Evolutionary conservation across 1,140 invertebrate species (phyloP).

Genomic region (Orius insidiosus): DNA sequence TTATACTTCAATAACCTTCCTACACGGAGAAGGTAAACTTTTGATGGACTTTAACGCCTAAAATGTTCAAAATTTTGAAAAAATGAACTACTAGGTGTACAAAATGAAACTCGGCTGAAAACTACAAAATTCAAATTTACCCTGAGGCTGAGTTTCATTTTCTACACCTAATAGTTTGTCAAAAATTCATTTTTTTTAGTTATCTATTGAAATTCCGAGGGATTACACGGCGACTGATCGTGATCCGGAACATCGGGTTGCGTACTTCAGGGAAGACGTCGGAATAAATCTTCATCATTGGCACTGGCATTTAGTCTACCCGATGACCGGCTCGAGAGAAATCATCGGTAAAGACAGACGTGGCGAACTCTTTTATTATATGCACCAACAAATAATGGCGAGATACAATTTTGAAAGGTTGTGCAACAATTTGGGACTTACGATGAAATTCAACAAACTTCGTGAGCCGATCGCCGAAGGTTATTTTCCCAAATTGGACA

Average conservation of each 20-base stretch:
- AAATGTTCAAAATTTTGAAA: too few relatives aligned
- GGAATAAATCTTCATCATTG: conserved; percentile 40
- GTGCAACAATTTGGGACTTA: conserved; percentile 36
- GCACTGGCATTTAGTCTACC: conserved; percentile 56
- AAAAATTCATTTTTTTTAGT: conserved; percentile 16
- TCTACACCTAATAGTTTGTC: not conserved
- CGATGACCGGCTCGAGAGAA: conserved; percentile 28
- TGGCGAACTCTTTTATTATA: conserved; percentile 54
- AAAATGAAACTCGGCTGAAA: too few relatives aligned
- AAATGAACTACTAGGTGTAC: too few relatives aligned
- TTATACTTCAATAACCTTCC: too few relatives aligned
- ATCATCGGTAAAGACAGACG: conserved; percentile 43
- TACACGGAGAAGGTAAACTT: too few relatives aligned
- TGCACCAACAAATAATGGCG: conserved; percentile 47
- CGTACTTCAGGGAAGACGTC: conserved; percentile 39
- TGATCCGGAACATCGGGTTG: conserved; percentile 51
- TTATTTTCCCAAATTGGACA: conserved; percentile 53
- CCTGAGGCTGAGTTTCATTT: too few relatives aligned
- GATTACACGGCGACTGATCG: conserved; percentile 55
- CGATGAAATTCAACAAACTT: conserved; percentile 37
- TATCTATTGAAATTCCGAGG: conserved; percentile 45
- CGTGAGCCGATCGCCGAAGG: conserved; percentile 42
- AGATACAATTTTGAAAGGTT: conserved; percentile 50
- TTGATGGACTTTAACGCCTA: too few relatives aligned
- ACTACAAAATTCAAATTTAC: too few relatives aligned